Percentiles rank a stretch among this genome's conserved stretches.
Evolutionary conservation across 2,113 vertebrate species (phyloP).

Genomic region (Pan troglodytes): NHGRI_mPanTro3-v2.1_pri NC_072404.2:169623501-169624000

Average conservation of each 20-base stretch:
- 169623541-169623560: no score
- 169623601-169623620: not conserved
- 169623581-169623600: fast-evolving
- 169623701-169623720: not conserved
- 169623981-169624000: not conserved
- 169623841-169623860: not conserved
- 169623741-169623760: not conserved
- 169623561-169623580: no score
- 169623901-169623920: no score
- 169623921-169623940: fast-evolving
- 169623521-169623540: fast-evolving
- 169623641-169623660: no score
- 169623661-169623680: not conserved
- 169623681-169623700: not conserved
- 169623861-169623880: not conserved
- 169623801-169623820: no score
- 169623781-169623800: not conserved
- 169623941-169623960: fast-evolving
- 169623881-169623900: not conserved
- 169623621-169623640: not conserved
- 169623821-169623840: not conserved
- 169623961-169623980: not conserved
- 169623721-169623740: not conserved
- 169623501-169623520: not conserved
- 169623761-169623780: not conserved